phyloP scores from a whole-genome alignment of 1,140 invertebrate genomes.

The Heliothis subflexa region DNA sequence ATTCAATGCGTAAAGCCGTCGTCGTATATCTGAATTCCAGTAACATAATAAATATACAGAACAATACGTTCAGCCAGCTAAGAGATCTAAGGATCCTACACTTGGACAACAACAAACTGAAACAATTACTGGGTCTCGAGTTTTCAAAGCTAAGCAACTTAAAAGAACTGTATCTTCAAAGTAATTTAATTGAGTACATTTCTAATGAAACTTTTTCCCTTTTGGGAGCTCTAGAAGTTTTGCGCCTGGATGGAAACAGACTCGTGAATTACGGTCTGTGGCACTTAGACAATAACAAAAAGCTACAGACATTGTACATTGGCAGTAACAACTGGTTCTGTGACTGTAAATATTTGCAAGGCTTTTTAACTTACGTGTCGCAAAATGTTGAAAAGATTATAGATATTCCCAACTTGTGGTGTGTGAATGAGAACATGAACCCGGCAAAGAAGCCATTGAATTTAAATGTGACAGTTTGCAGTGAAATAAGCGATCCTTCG shows the following conservation, averaged over 20 bases:
- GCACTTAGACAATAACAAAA: slow-evolving; percentile 91
- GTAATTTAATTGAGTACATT: slow-evolving; percentile 92
- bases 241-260: slow-evolving; percentile 94
- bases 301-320: slow-evolving; percentile 86
- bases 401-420: slow-evolving; percentile 89
- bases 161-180: slow-evolving; percentile 94
- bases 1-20: slow-evolving; percentile 93
- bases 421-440: slow-evolving; percentile 88
- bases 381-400: slow-evolving; percentile 90
- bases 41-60: slow-evolving; percentile 92
- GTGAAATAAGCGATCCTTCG: slow-evolving; percentile 88
- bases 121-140: slow-evolving; percentile 91
- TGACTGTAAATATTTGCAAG: slow-evolving; percentile 93
- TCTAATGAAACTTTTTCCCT: slow-evolving; percentile 92
- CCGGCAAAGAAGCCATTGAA: slow-evolving; percentile 88
- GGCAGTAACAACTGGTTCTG: slow-evolving; percentile 95
- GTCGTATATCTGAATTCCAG: slow-evolving; percentile 94
- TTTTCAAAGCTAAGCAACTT: slow-evolving; percentile 93
- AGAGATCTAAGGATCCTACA: slow-evolving; percentile 92
- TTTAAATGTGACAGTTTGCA: slow-evolving; percentile 90
- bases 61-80: slow-evolving; percentile 95
- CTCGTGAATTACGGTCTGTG: slow-evolving; percentile 92
- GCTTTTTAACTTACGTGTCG: slow-evolving; percentile 91
- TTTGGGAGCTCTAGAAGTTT: slow-evolving; percentile 91
- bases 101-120: slow-evolving; percentile 94